Percentiles rank a stretch among this genome's conserved stretches.
Conservation (phyloP, 2,797 vertebrate genomes). For the Rhynchotus rufescens region DNA sequence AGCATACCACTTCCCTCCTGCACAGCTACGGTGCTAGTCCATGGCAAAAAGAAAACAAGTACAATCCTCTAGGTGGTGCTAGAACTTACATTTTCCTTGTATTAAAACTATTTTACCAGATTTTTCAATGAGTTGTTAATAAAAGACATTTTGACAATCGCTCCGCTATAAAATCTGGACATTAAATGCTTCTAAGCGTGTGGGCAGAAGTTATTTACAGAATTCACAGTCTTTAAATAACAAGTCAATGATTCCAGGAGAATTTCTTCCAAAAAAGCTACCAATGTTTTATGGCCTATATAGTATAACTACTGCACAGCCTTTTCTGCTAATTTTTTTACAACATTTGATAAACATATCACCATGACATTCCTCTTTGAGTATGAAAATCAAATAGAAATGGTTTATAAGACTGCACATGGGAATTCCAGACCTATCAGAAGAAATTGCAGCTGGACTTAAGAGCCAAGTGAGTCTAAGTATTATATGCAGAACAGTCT, state of each 20-base stretch:
- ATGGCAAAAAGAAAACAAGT: background rate
- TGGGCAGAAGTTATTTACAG: background rate
- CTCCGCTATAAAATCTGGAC: background rate
- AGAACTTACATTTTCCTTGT: conserved; percentile 15
- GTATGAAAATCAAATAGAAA: background rate
- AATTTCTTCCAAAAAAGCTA: background rate
- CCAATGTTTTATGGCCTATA: background rate
- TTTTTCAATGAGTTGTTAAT: background rate
- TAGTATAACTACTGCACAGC: background rate
- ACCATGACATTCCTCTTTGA: background rate
- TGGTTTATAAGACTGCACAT: background rate
- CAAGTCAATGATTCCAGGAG: background rate
- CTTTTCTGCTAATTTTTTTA: background rate
- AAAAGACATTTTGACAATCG: background rate
- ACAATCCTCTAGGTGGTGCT: conserved; percentile 37
- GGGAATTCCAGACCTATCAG: background rate
- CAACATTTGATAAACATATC: background rate
- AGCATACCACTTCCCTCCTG: accelerated
- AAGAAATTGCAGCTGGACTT: background rate
- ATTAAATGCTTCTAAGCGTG: conserved; percentile 1
- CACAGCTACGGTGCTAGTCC: accelerated
- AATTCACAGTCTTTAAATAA: background rate
- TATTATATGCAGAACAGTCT: background rate
- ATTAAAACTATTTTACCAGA: background rate
- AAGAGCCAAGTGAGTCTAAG: background rate